A percentile compares a stretch with the other conserved stretches of the same genome.
Conservation (phyloP, 2,113 vertebrate species). For the Pelobates fuscus region DNA sequence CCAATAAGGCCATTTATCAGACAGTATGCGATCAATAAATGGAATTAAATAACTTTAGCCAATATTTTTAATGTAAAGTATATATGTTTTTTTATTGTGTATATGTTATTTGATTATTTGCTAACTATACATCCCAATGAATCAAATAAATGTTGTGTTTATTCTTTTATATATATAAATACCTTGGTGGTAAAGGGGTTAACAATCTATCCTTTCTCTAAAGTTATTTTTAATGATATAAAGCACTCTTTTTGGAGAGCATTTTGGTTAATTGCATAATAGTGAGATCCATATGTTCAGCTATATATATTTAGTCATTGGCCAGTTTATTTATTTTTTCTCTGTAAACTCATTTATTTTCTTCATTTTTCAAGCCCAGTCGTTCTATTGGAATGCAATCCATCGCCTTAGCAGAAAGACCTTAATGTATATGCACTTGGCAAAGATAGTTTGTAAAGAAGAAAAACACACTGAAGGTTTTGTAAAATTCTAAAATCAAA, state of each 20-base stretch:
- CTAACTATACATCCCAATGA: too few species aligned
- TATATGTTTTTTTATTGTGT: too few species aligned
- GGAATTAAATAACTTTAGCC: too few species aligned
- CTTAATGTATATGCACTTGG: neutral
- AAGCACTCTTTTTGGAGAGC: neutral
- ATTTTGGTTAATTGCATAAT: constrained; percentile 10
- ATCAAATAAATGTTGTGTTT: too few species aligned
- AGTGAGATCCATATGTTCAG: constrained; percentile 26
- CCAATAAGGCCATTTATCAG: too few species aligned
- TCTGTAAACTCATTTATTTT: constrained; percentile 30
- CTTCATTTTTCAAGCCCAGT: constrained; percentile 14
- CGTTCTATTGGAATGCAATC: constrained; percentile 18
- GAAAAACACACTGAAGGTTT: constrained; percentile 3
- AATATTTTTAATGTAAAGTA: too few species aligned
- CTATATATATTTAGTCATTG: constrained; percentile 16
- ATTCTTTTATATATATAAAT: too few species aligned
- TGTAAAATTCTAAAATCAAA: too few species aligned
- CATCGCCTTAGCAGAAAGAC: neutral
- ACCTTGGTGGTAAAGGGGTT: too few species aligned
- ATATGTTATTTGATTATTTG: too few species aligned
- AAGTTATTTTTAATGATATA: neutral
- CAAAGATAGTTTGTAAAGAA: constrained; percentile 5
- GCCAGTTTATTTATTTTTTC: constrained; percentile 22
- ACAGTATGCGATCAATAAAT: too few species aligned
- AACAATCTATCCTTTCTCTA: neutral